Evolutionary conservation across 2,113 vertebrate genomes (phyloP).

Genomic region (Onychorhynchus coronatus): DNA sequence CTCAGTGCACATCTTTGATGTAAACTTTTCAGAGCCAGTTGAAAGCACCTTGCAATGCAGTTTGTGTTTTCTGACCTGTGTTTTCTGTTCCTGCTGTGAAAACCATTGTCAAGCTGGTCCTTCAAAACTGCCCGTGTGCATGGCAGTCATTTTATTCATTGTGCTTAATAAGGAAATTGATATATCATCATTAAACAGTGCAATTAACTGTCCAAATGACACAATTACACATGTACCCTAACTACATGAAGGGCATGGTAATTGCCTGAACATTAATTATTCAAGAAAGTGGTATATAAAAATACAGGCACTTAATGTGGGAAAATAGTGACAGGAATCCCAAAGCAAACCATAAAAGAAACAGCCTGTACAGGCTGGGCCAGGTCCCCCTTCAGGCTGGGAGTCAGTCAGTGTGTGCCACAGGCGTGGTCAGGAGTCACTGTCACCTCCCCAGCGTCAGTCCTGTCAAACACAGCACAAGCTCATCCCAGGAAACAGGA

Average conservation of each 20-base stretch:
- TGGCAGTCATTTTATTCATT: neutral
- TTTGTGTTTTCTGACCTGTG: neutral
- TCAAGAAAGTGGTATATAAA: neutral
- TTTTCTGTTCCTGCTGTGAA: neutral
- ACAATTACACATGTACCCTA: neutral
- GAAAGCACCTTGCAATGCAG: neutral
- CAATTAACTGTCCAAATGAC: slow-evolving; percentile 28
- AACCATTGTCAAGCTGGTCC: neutral
- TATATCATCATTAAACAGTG: neutral
- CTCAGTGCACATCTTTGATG: neutral
- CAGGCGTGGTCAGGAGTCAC: accelerated
- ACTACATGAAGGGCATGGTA: neutral
- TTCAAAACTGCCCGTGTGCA: neutral
- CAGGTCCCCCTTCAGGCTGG: neutral
- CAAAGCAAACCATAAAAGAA: neutral
- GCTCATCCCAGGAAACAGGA: neutral
- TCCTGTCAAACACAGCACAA: accelerated
- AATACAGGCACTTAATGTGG: neutral
- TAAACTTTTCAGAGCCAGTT: neutral
- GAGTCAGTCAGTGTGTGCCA: accelerated
- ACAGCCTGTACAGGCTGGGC: neutral
- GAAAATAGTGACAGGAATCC: neutral
- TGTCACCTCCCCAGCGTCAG: accelerated
- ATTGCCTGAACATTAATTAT: neutral
- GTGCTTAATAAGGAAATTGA: neutral